These are phyloP conservation scores for Colletes gigas DNA, from an alignment of 1,140 invertebrate species.

Conservation along the genomic window DNA sequence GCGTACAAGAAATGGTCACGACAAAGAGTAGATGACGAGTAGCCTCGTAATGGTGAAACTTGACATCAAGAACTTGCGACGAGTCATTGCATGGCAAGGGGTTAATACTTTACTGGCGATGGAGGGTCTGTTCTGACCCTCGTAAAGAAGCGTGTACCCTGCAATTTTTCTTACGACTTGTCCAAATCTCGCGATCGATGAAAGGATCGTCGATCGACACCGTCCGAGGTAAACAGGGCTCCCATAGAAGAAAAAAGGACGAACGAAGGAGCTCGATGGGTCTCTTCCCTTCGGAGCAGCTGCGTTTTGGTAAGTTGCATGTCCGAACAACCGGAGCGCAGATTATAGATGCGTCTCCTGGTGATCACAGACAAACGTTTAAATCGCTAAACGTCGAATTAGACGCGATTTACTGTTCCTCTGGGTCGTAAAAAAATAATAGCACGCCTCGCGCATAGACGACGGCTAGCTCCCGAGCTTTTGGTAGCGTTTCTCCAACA, in stretches of 20 bases:
- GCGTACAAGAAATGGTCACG: too few relatives aligned
- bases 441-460: constrained; percentile 68
- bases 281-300: constrained; percentile 61
- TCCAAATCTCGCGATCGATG: neutral
- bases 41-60: too few relatives aligned
- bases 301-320: constrained; percentile 69
- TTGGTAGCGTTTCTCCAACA: constrained; percentile 32
- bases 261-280: constrained; percentile 35
- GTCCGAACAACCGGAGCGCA: constrained; percentile 48
- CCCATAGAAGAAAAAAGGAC: too few relatives aligned
- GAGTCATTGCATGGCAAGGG: too few relatives aligned
- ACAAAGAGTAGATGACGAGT: too few relatives aligned
- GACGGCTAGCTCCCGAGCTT: constrained; percentile 62
- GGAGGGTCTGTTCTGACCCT: too few relatives aligned
- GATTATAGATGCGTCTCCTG: constrained; percentile 76
- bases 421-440: constrained; percentile 74
- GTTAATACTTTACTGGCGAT: too few relatives aligned
- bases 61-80: too few relatives aligned
- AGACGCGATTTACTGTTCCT: constrained; percentile 64
- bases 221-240: too few relatives aligned
- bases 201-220: neutral
- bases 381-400: constrained; percentile 79
- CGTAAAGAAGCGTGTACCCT: too few relatives aligned
- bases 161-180: too few relatives aligned
- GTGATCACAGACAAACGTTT: constrained; percentile 78